Base-by-base conservation (phyloP, 2,113 vertebrate species). In the Datnioides undecimradiatus region DNA sequence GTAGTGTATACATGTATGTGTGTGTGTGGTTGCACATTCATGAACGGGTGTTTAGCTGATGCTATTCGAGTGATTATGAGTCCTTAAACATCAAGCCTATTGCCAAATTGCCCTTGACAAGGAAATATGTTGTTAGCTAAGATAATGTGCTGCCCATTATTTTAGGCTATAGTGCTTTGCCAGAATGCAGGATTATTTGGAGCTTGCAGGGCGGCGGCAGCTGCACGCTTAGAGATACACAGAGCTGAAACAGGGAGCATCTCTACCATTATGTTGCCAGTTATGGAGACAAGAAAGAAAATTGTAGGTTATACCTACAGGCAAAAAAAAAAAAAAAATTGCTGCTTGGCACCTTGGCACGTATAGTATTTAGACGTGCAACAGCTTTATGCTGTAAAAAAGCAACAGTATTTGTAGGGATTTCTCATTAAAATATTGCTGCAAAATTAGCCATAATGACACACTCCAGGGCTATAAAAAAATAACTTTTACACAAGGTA, bases 61-160 rank as follows among this genome's bases (percentile, higher is more conserved):
- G 88, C 80, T 73, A 86, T 88, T 93, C 64, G 80, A 92, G 90
- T 90, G 88, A 91, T 90, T 90, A 89, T 77, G 77, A 86, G 76
- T 91, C 87, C 87, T 92, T 93, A 87, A 95, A 93, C 91, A 94
- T 93, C 91, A 92, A 93, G 88, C 77, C 80, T 89, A 79, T 91
- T 87, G 81, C 84, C 85, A 94, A 95, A 95, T 92, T 91, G 91
- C 94, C 92, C 84, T 91, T 83, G 91, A 94, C 89, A 88, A 82
- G 84, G 82, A 93, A 95, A 91, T 88, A 93, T 90, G 80, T 87
- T 91, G 88, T 94, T 94, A 89, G 90, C 92, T 48, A 84, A 88
- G 90, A 93, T 90, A 88, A 78, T 90, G 75, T 79, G 60, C 77
- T 78, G 87, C 83, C 89, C 87, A 88, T 93, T 93, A 90, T 93